phyloP scores from a whole-genome alignment of 2,888 invertebrate genomes.

The Drosophila sordidula region DNA sequence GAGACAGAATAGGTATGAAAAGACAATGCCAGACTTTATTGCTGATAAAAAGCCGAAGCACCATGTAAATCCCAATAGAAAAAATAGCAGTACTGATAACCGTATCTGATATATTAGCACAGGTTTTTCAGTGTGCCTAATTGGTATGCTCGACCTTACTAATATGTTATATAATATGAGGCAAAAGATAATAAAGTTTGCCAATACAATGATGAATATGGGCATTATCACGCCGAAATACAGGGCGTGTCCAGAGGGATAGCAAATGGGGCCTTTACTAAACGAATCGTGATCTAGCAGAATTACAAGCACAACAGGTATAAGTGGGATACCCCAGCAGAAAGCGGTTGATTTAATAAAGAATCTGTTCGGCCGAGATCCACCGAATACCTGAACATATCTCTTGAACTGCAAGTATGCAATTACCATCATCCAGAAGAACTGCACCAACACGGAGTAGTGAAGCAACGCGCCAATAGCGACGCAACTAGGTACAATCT shows the following conservation, averaged over 20 bases:
- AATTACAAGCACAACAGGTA: conserved; percentile 86
- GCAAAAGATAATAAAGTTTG: conserved; percentile 87
- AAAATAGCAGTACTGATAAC: conserved; percentile 87
- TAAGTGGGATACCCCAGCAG: conserved; percentile 88
- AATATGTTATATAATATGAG: conserved; percentile 86
- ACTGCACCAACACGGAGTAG: conserved; percentile 89
- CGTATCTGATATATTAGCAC: conserved; percentile 86
- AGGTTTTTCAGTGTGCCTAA: conserved; percentile 82
- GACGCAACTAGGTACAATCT: conserved; percentile 86
- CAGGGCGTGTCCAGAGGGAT: conserved; percentile 86
- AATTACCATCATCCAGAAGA: conserved; percentile 90
- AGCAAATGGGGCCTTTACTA: conserved; percentile 86
- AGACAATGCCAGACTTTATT: conserved; percentile 85
- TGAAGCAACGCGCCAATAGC: conserved; percentile 88
- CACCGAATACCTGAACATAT: conserved; percentile 88
- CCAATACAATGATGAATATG: conserved; percentile 86
- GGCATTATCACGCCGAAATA: conserved; percentile 86
- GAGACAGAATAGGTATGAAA: conserved; percentile 88
- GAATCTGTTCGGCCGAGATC: conserved; percentile 87
- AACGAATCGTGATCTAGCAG: conserved; percentile 86
- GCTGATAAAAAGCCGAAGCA: conserved; percentile 87
- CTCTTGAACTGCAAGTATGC: conserved; percentile 89
- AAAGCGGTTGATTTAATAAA: conserved; percentile 88
- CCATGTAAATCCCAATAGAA: conserved; percentile 88
- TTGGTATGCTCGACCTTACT: conserved; percentile 86